A percentile compares a stretch with the other conserved stretches of the same genome.
These are phyloP conservation scores for Cuniculus paca DNA, from an alignment of 2,797 vertebrate species.

Conservation along the genomic window DNA sequence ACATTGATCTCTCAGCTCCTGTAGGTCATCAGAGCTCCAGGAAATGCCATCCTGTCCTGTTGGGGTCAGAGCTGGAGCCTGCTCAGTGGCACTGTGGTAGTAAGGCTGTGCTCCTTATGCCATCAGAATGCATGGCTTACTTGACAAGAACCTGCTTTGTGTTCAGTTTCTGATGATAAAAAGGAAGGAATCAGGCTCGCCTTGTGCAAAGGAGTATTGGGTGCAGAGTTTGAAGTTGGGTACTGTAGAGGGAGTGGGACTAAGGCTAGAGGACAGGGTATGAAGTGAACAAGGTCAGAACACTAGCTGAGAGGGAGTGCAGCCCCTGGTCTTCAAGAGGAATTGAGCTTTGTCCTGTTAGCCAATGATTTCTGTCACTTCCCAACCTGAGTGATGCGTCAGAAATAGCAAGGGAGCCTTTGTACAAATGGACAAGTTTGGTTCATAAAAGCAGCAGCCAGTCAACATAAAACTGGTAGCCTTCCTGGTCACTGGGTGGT, in stretches of 20 bases:
- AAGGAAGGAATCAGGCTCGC: not conserved
- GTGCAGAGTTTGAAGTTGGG: not conserved
- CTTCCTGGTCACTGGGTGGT: not conserved
- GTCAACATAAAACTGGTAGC: not conserved
- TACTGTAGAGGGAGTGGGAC: not conserved
- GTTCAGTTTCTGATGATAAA: not conserved
- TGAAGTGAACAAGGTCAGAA: not conserved
- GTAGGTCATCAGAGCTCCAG: not conserved
- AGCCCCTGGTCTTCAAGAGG: not conserved
- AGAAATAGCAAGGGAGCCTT: not conserved
- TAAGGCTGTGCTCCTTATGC: not conserved
- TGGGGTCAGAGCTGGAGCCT: not conserved
- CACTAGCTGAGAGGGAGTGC: not conserved
- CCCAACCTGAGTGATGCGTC: not conserved
- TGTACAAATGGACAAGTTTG: not conserved
- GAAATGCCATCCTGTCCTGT: not conserved
- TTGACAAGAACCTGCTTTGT: not conserved
- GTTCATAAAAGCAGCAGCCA: not conserved
- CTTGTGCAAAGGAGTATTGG: not conserved
- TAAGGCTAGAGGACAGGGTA: not conserved
- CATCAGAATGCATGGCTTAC: not conserved
- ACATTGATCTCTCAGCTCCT: not conserved
- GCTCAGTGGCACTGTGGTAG: not conserved
- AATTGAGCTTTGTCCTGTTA: not conserved
- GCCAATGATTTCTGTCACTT: not conserved